Evolutionary conservation across 2,888 invertebrate species (phyloP), one percentile per base, ranked within the genome.

Genomic region (Drosophila putrida): DNA sequence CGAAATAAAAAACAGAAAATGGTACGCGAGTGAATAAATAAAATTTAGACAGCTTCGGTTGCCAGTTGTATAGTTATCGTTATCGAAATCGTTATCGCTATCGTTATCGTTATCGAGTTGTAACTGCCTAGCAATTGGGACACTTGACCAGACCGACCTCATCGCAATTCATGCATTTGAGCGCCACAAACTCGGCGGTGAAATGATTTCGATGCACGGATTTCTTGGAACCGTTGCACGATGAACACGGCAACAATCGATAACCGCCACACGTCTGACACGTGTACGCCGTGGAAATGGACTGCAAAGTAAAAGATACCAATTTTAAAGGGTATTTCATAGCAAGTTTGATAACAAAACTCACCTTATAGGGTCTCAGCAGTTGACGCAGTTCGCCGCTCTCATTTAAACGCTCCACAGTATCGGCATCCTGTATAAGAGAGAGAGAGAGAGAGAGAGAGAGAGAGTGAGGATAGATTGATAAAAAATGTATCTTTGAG

Each of bases 181-280:
- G 94, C 15, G 98, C 97, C 71, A 97, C 96, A 91, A 98, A 97
- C 93, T 98, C 98, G 35, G 97, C 95, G 0, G 98, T 98, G 93
- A 98, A 98, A 91, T 98, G 96, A 93, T 98, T 98, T 79, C 98
- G 94, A 91, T 97, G 97, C 50, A 97, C 95, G 15, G 98, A 98
- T 93, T 98, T 98, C 94, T 98, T 98, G 91, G 98, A 98, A 27
- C 98, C 98, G 89, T 97, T 98, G 94, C 98, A 99, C 78, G 96
- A 95, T 46, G 96, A 94, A 92, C 99, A 99, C 0, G 98, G 97
- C 35, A 98, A 94, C 68, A 97, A 95, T 43, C 97, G 95, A 93
- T 96, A 98, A 0, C 98, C 98, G 4, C 98, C 98, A 92, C 99
- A 99, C 74, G 95, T 94, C 88, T 95, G 95, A 92, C 99, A 99